Evolutionary conservation across 2,888 invertebrate species (phyloP).

Genomic region (Synanthedon formicaeformis): DNA sequence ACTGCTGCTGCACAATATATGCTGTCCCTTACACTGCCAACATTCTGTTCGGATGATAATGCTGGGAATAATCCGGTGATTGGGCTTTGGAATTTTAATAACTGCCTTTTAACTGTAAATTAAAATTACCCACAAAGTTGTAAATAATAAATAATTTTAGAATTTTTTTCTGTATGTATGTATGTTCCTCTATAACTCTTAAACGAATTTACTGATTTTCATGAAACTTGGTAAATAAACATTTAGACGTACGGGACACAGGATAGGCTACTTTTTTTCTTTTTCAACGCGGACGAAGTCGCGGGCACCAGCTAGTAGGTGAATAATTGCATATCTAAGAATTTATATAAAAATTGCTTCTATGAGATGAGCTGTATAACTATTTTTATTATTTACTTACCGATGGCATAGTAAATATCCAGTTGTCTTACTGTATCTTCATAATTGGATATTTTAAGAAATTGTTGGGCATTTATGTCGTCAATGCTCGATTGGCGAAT

Average conservation of each 20-base stretch:
- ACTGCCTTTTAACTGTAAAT: conserved; percentile 85
- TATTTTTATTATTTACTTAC: conserved; percentile 55
- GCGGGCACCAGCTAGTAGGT: too few species aligned
- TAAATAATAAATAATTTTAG: not conserved
- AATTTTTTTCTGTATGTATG: too few species aligned
- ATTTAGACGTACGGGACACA: too few species aligned
- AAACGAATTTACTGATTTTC: too few species aligned
- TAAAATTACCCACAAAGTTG: too few species aligned
- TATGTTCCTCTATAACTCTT: too few species aligned
- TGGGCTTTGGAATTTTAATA: conserved; percentile 91
- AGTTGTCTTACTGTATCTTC: conserved; percentile 91
- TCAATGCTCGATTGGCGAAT: conserved; percentile 77
- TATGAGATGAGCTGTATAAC: not conserved
- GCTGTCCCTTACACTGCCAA: conserved; percentile 93
- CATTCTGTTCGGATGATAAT: conserved; percentile 80
- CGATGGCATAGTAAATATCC: conserved; percentile 94
- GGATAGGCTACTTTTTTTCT: too few species aligned
- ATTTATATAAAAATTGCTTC: not conserved
- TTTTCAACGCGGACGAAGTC: too few species aligned
- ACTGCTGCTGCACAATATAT: conserved; percentile 97
- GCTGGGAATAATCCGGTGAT: conserved; percentile 95
- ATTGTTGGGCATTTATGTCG: conserved; percentile 83
- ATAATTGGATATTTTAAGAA: conserved; percentile 85
- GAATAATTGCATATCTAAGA: not conserved
- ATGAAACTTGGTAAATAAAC: too few species aligned